Conservation (phyloP, 2,888 invertebrate species). For the Campoletis raptor region DNA sequence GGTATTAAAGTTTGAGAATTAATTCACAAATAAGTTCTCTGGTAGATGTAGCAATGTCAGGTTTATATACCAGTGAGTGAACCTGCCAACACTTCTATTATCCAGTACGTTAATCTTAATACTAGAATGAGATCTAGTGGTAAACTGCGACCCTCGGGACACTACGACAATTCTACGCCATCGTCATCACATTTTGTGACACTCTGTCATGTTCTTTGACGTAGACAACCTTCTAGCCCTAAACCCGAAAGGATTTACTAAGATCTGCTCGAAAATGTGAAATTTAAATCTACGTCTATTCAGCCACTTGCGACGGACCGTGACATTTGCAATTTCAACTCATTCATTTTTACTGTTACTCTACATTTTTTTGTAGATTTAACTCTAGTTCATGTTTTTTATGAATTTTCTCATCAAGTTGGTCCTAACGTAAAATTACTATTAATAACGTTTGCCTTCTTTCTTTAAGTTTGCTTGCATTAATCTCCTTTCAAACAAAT, state of each 20-base stretch:
- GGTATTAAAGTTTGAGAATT: slow-evolving; percentile 49
- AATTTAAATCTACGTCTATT: slow-evolving; percentile 23
- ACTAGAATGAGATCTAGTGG: slow-evolving; percentile 38
- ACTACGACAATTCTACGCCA: slow-evolving; percentile 53
- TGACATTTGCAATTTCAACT: background rate
- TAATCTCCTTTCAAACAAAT: background rate
- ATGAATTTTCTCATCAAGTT: background rate
- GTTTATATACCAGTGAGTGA: slow-evolving; percentile 24
- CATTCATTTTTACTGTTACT: background rate
- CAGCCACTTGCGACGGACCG: background rate
- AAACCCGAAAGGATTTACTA: slow-evolving; percentile 29
- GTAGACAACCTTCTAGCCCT: slow-evolving; percentile 24
- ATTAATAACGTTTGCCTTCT: background rate
- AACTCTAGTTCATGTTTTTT: background rate
- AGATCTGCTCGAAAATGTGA: background rate
- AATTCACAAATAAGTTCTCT: slow-evolving; percentile 15
- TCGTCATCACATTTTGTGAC: slow-evolving; percentile 65
- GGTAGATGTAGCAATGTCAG: slow-evolving; percentile 32
- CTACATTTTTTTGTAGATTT: background rate
- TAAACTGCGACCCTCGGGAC: slow-evolving; percentile 25
- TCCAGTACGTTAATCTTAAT: slow-evolving; percentile 76
- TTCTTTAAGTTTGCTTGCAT: background rate
- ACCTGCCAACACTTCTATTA: slow-evolving; percentile 70
- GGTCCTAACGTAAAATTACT: background rate
- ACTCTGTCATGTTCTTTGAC: slow-evolving; percentile 59